Base-by-base conservation (phyloP, 2,888 invertebrate genomes). In the Cenopis cana region DNA sequence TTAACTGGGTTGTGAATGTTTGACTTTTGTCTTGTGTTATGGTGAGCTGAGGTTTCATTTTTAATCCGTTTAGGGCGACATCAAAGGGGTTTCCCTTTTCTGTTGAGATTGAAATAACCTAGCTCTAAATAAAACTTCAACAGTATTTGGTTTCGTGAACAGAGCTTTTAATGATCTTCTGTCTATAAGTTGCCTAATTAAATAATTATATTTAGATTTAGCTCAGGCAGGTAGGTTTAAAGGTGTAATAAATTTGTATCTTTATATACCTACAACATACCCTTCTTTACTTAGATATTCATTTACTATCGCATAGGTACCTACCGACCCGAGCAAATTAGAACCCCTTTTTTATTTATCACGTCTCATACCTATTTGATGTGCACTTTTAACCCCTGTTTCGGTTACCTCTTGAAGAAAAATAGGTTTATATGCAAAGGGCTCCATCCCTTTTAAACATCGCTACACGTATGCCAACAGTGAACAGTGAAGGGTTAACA, bases 401-500 rank as follows among this genome's bases (percentile, higher is more conserved):
- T 82, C 80, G 71, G 71, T 61, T 50, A 33, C 55, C 71, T 67
- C 71, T 71, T 71, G 29, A 67, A 71, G 71, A 71, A 71, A 71
- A 71, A 67, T 71, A 71, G 67, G 71, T 84, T 82, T 82, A 85
- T 82, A 81, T 83, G 83, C 83, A 83, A 85, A 81, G 81, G 73
- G 80, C 77, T 80, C 79, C 77, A 76, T 77, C 76, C 84, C 83
- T 85, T 87, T 85, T 81, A 80, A 84, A 81, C 81, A 82, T 75
- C 78, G 81, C 79, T 81, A 80, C 80, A 76, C 80, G 83, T 87
- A 85, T 86, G 84, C 85, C 79, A 85, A 87, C 87, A 84, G 76
- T 81, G 84, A 87, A 90, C 87, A 85, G 76, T 81, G 84, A 87
- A 90, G 91, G 89, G 90, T 90, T 90, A 89, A 88, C 91, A 90